A percentile compares a stretch with the other conserved stretches of the same genome.
Conservation (phyloP, 1,140 invertebrate genomes). For the Platorchestia sp. region DNA sequence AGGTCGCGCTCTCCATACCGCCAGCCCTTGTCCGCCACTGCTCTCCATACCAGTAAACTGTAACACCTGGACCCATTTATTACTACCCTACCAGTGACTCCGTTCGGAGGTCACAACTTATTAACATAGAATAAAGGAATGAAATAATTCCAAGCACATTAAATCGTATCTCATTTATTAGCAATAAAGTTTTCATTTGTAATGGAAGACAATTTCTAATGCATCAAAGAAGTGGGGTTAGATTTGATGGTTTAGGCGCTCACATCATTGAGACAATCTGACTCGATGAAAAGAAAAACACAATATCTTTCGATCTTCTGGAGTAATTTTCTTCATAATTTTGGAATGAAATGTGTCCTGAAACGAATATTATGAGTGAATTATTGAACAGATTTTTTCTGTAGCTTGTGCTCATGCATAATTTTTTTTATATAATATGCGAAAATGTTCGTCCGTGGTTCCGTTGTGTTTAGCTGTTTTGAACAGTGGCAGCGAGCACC, state of each 20-base stretch:
- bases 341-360: not conserved
- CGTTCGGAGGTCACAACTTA: no score
- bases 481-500: constrained; percentile 48
- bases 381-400: not conserved
- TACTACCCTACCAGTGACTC: no score
- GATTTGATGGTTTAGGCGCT: not conserved
- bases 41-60: no score
- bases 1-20: no score
- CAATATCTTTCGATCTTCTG: not conserved
- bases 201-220: not conserved
- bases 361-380: not conserved
- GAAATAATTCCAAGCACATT: not conserved
- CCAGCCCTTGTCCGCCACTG: no score
- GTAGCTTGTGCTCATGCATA: not conserved
- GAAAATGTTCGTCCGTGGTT: not conserved
- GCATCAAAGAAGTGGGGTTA: not conserved
- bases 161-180: not conserved
- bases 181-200: not conserved
- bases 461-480: not conserved
- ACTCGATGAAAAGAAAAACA: not conserved
- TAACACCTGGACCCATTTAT: no score
- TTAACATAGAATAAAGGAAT: no score
- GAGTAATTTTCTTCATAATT: not conserved
- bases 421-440: no score
- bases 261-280: not conserved